Base-by-base conservation (phyloP, 2,113 vertebrate genomes). In the Gambusia affinis region DNA sequence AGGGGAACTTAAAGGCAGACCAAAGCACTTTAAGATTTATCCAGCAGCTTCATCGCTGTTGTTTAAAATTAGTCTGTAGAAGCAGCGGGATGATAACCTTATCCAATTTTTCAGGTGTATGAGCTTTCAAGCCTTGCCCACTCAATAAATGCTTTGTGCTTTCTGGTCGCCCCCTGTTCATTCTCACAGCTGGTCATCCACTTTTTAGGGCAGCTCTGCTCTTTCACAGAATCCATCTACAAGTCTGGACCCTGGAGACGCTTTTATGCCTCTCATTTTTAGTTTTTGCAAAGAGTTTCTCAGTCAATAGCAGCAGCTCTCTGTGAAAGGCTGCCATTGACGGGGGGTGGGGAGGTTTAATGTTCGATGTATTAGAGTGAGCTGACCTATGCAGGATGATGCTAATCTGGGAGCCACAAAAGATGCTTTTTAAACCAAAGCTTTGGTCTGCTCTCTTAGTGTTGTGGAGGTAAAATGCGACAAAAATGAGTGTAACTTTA, bases 241-340 rank as follows among this genome's bases (percentile, higher is more conserved):
- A 82, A 87, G 65, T 54, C 42, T 22, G 7, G 8, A 72, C 0
- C 14, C 80, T 62, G 66, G 75, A 84, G 77, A 78, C 64, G 24
- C 83, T 60, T 88, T 75, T 70, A 37, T 81, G 64, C 73, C 30
- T 77, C 31, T 72, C 57, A 12, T 82, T 75, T 79, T 83, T 70
- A 28, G 35, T 51, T 82, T 71, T 83, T 74, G 28, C 29, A 54
- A 72, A 88, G 70, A 72, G 63, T 70, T 71, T 62, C 62, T 81
- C 67, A 69, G 70, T 92, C 82, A 88, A 88, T 89, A 89, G 78
- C 87, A 69, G 75, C 81, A 85, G 83, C 62, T 76, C 66, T 78
- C 42, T 35, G 33, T 47, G 67, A 88, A 88, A 87, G 74, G 80
- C 68, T 82, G 62, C 68, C 6, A 54, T 60, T 24, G 28, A 75